Evolutionary conservation across 2,797 vertebrate genomes (phyloP).

Genomic region (Capromys pilorides): DNA sequence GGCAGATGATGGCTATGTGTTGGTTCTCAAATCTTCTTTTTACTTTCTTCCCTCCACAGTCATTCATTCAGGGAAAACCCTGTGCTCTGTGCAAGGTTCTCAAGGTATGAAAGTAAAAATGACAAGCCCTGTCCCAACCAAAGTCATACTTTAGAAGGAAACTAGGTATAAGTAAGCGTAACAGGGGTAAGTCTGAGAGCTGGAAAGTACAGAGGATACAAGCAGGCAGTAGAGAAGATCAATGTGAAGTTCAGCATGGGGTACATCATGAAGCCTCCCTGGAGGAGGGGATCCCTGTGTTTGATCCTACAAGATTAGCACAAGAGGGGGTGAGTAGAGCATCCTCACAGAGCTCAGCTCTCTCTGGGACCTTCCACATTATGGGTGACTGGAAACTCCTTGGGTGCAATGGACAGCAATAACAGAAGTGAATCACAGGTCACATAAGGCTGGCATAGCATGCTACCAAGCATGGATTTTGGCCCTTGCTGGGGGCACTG

Average conservation of each 20-base stretch:
- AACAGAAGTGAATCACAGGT: background rate
- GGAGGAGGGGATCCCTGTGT: background rate
- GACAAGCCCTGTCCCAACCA: background rate
- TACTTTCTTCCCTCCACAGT: background rate
- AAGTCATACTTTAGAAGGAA: background rate
- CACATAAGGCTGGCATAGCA: too few species aligned
- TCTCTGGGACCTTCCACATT: fast-evolving
- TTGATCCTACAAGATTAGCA: background rate
- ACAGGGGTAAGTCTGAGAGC: background rate
- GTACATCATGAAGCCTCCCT: background rate
- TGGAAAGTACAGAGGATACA: background rate
- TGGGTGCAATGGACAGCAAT: background rate
- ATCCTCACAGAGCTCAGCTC: background rate
- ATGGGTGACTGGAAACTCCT: background rate
- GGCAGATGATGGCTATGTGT: background rate
- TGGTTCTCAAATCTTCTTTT: conserved; percentile 17
- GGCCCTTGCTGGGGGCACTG: too few species aligned
- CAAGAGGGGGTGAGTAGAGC: background rate
- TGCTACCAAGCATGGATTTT: background rate
- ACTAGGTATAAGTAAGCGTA: background rate
- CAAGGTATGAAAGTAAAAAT: background rate
- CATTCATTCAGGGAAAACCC: background rate
- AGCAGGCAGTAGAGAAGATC: background rate
- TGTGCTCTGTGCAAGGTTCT: background rate
- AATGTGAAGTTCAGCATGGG: background rate